phyloP scores from a whole-genome alignment of 2,888 invertebrate species.

The Corythucha ciliata region DNA sequence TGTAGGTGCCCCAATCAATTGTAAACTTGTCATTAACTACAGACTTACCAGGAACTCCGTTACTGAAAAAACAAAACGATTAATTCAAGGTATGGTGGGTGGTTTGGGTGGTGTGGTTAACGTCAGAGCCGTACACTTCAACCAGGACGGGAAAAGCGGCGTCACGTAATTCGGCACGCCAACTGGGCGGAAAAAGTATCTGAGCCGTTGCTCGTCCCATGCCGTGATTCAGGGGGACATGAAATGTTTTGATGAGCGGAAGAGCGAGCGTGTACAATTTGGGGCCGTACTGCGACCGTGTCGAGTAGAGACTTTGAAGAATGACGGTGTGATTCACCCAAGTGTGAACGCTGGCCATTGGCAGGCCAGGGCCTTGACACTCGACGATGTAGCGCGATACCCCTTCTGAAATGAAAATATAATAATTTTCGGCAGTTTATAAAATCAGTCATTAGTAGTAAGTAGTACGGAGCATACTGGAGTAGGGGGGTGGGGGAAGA shows the following conservation, averaged over 20 bases:
- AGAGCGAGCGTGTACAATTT: constrained; percentile 66
- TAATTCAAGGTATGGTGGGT: neutral
- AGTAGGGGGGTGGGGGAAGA: constrained; percentile 45
- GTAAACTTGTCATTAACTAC: constrained; percentile 79
- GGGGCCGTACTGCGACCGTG: constrained; percentile 41
- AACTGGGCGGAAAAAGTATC: constrained; percentile 75
- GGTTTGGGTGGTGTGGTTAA: neutral
- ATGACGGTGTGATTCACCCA: constrained; percentile 65
- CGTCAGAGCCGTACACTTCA: constrained; percentile 78
- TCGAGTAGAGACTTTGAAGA: constrained; percentile 62
- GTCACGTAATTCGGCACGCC: constrained; percentile 75
- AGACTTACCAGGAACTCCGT: constrained; percentile 86
- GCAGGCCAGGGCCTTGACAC: constrained; percentile 87
- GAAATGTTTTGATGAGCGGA: constrained; percentile 71
- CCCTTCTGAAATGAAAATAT: constrained; percentile 24
- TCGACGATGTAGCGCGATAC: constrained; percentile 61
- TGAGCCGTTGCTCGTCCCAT: constrained; percentile 73
- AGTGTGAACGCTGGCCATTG: constrained; percentile 69
- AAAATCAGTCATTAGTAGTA: neutral
- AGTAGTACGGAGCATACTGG: constrained; percentile 16
- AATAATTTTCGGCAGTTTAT: too few species aligned
- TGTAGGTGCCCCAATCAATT: constrained; percentile 86
- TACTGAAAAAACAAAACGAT: constrained; percentile 48
- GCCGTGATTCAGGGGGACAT: constrained; percentile 76
- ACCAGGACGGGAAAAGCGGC: constrained; percentile 82